Percentiles rank a stretch among this genome's conserved stretches.
Evolutionary conservation across 1,140 invertebrate species (phyloP).

Genomic region (Hylyphantes graminicola): DNA sequence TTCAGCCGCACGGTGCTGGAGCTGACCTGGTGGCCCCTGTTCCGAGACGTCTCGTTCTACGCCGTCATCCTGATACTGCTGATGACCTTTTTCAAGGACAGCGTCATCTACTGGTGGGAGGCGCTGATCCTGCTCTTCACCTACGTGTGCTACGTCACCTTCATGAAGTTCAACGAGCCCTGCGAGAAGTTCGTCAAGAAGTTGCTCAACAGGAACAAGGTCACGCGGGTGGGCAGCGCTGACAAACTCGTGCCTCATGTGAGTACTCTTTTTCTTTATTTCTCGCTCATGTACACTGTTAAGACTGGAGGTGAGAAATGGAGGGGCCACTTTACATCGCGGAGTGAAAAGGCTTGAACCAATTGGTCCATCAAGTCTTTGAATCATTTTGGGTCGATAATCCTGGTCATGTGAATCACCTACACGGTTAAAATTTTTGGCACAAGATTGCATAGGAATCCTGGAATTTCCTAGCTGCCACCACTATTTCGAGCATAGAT

Average conservation of each 20-base stretch:
- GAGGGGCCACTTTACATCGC: no score
- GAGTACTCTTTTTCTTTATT: slow-evolving; percentile 70
- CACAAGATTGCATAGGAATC: no score
- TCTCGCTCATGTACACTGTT: no score
- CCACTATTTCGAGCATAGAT: no score
- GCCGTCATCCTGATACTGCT: slow-evolving; percentile 88
- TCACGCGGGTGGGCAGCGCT: slow-evolving; percentile 66
- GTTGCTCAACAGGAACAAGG: slow-evolving; percentile 89
- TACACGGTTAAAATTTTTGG: no score
- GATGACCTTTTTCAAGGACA: slow-evolving; percentile 93
- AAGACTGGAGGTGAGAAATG: no score
- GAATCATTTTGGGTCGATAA: no score
- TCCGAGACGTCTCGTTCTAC: slow-evolving; percentile 96
- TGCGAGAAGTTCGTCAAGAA: slow-evolving; percentile 82
- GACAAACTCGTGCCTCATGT: slow-evolving; percentile 86
- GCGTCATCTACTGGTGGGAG: slow-evolving; percentile 90
- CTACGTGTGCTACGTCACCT: slow-evolving; percentile 87
- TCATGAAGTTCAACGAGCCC: slow-evolving; percentile 91
- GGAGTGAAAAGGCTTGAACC: no score
- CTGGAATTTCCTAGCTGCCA: no score
- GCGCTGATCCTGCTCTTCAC: slow-evolving; percentile 85
- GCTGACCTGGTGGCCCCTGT: slow-evolving; percentile 94
- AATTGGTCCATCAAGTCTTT: no score
- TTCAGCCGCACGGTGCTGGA: slow-evolving; percentile 87
- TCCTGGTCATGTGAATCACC: no score